Evolutionary conservation across 2,888 invertebrate genomes (phyloP).

Genomic region (Xanthia icteritia): DNA sequence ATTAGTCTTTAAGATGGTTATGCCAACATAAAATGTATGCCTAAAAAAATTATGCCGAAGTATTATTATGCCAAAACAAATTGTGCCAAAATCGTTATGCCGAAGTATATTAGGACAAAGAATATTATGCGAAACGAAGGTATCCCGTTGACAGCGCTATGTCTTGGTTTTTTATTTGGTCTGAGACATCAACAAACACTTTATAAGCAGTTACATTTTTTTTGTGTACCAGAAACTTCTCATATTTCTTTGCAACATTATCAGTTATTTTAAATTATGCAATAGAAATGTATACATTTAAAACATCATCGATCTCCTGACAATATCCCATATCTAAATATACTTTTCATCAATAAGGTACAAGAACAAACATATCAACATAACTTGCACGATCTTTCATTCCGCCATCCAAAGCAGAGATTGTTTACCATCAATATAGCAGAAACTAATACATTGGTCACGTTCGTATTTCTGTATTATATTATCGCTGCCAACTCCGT

Average conservation of each 20-base stretch:
- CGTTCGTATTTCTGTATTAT: constrained; percentile 56
- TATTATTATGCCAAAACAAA: too few species aligned
- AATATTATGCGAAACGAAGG: too few species aligned
- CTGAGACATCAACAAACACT: not conserved
- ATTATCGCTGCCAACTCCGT: constrained; percentile 41
- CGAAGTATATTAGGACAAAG: too few species aligned
- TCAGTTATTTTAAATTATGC: not conserved
- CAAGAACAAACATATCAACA: not conserved
- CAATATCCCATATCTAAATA: not conserved
- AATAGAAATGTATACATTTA: not conserved
- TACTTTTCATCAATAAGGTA: not conserved
- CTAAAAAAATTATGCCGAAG: too few species aligned
- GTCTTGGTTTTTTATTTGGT: too few species aligned
- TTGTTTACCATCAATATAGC: constrained; percentile 54
- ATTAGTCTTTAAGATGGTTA: too few species aligned
- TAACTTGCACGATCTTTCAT: constrained; percentile 23
- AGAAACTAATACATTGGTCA: constrained; percentile 61
- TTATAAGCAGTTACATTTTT: not conserved
- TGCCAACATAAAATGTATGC: too few species aligned
- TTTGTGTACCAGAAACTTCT: not conserved
- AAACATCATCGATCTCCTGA: not conserved
- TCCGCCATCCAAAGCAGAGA: constrained; percentile 6
- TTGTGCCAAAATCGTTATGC: too few species aligned
- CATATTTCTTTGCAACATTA: not conserved
- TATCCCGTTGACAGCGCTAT: too few species aligned